Percentiles rank a stretch among this genome's conserved stretches.
Conservation (phyloP, 2,113 vertebrate species). For the Anhinga anhinga region DNA sequence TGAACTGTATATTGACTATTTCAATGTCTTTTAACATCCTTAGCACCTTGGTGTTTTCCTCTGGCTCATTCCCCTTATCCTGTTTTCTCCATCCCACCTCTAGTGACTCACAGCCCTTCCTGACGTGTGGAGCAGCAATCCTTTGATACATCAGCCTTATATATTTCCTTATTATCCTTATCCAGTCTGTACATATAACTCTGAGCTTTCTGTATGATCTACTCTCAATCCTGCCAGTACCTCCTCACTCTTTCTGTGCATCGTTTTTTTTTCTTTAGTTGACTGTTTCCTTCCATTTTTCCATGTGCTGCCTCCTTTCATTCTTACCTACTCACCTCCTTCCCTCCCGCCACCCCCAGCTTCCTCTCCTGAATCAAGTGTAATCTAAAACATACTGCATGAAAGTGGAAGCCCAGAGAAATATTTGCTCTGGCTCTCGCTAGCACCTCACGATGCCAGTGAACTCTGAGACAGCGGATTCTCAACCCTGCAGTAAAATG, state of each 20-base stretch:
- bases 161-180: background rate
- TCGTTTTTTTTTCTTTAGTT: background rate
- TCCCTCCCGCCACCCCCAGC: constrained; percentile 1
- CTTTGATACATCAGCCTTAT: background rate
- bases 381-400: constrained; percentile 48
- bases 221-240: background rate
- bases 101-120: background rate
- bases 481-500: constrained; percentile 25
- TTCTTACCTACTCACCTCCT: background rate
- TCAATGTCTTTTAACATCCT: background rate
- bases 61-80: background rate
- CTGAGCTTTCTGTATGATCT: background rate
- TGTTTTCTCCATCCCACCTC: background rate
- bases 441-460: constrained; percentile 10
- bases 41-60: background rate
- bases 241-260: background rate
- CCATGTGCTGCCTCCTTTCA: background rate
- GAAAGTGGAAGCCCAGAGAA: constrained; percentile 41
- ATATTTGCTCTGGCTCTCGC: constrained; percentile 29
- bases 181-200: background rate
- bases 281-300: background rate
- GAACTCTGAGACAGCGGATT: constrained; percentile 36
- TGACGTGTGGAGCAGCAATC: background rate
- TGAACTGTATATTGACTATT: background rate
- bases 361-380: constrained; percentile 53